Percentiles rank a stretch among this genome's conserved stretches.
phyloP scores from a whole-genome alignment of 2,797 vertebrate species.

The Oreochromis mossambicus region DNA sequence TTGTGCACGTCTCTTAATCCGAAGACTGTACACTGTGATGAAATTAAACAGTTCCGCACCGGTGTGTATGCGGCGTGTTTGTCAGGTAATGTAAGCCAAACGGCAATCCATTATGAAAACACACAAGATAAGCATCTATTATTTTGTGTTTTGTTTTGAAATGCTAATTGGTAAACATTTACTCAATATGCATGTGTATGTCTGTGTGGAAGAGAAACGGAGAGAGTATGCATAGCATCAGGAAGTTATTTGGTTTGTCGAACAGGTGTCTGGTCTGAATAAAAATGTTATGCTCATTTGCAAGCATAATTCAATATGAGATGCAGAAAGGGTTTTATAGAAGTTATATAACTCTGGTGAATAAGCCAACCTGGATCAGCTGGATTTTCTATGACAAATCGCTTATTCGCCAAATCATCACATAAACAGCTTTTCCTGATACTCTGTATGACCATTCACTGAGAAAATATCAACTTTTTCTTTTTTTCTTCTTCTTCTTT shows the following conservation, averaged over 20 bases:
- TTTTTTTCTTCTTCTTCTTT: not conserved
- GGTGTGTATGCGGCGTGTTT: not conserved
- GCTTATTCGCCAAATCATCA: slow-evolving; percentile 64
- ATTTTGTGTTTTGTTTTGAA: slow-evolving; percentile 48
- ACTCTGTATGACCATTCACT: slow-evolving; percentile 43
- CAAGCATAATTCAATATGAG: slow-evolving; percentile 59
- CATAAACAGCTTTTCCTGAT: slow-evolving; percentile 62
- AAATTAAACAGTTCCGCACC: slow-evolving; percentile 1
- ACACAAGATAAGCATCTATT: slow-evolving; percentile 40
- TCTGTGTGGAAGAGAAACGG: slow-evolving; percentile 13
- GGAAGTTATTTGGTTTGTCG: slow-evolving; percentile 46
- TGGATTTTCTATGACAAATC: slow-evolving; percentile 65
- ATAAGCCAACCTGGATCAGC: slow-evolving; percentile 62
- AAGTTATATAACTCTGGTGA: slow-evolving; percentile 54
- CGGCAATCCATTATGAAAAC: slow-evolving; percentile 40
- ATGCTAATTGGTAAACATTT: slow-evolving; percentile 62
- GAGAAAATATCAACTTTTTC: slow-evolving; percentile 47
- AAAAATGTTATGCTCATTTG: slow-evolving; percentile 54
- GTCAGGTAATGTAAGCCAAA: slow-evolving; percentile 16
- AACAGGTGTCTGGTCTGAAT: slow-evolving; percentile 55
- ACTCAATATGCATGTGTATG: slow-evolving; percentile 47
- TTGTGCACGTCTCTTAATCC: slow-evolving; percentile 8
- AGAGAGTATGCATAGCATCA: slow-evolving; percentile 29
- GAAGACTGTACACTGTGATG: not conserved
- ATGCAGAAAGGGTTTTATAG: slow-evolving; percentile 39